A percentile compares a stretch with the other conserved stretches of the same genome.
These are phyloP conservation scores for Protophormia terraenovae DNA, from an alignment of 2,888 invertebrate genomes.

Conservation along the genomic window DNA sequence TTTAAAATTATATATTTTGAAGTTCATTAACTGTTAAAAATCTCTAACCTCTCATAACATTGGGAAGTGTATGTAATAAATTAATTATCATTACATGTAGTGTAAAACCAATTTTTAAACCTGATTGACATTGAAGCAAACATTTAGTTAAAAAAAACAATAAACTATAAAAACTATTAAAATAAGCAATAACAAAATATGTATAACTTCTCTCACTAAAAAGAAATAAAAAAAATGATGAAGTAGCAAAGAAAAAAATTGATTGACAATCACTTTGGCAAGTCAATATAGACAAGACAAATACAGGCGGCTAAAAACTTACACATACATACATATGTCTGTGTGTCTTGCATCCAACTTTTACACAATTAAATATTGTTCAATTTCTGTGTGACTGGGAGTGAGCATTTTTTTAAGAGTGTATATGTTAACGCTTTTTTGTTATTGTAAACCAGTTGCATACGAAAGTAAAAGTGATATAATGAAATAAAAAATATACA, in stretches of 20 bases:
- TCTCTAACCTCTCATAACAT: conserved; percentile 24
- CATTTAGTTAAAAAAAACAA: conserved; percentile 33
- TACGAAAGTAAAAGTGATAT: conserved; percentile 70
- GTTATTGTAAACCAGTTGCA: conserved; percentile 64
- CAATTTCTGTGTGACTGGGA: conserved; percentile 7
- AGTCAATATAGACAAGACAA: not conserved
- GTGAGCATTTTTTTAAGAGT: not conserved
- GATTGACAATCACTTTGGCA: conserved; percentile 67
- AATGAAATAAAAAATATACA: conserved; percentile 35
- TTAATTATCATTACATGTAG: conserved; percentile 48
- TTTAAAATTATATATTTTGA: conserved; percentile 24
- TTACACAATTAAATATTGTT: conserved; percentile 39
- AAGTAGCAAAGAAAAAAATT: conserved; percentile 12
- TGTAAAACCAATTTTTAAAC: conserved; percentile 42
- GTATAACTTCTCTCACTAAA: not conserved
- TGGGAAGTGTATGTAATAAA: conserved; percentile 3
- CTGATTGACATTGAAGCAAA: conserved; percentile 56
- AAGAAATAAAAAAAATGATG: conserved; percentile 13
- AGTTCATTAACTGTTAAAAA: conserved; percentile 61
- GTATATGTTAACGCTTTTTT: conserved; percentile 36
- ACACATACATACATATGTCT: no score
- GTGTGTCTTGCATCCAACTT: conserved; percentile 35
- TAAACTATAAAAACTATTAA: not conserved
- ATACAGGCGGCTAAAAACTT: not conserved
- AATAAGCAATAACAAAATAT: not conserved